phyloP scores from a whole-genome alignment of 2,888 invertebrate species.

The Drosophila kanekoi region DNA sequence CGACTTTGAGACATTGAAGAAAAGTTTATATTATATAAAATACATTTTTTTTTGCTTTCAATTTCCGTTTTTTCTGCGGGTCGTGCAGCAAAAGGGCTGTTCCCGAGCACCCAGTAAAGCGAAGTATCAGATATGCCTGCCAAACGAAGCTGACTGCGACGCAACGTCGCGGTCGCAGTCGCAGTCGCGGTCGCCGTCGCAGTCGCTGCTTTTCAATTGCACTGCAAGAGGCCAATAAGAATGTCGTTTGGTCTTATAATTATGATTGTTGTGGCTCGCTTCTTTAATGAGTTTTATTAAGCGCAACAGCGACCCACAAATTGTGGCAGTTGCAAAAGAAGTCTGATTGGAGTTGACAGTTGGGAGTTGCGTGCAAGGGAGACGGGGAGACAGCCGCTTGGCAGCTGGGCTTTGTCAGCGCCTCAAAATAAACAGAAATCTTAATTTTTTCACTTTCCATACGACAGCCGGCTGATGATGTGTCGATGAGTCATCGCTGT shows the following conservation, averaged over 20 bases:
- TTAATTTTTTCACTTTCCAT: background rate
- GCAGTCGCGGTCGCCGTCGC: slow-evolving; percentile 12
- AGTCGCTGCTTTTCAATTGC: slow-evolving; percentile 10
- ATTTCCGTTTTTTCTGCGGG: slow-evolving; percentile 66
- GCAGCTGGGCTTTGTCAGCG: slow-evolving; percentile 9
- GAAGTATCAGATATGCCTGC: slow-evolving; percentile 33
- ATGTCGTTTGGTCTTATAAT: slow-evolving; percentile 44
- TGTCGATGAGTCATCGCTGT: too few species aligned
- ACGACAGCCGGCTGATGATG: background rate
- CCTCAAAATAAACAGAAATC: slow-evolving; percentile 40
- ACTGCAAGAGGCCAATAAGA: slow-evolving; percentile 47
- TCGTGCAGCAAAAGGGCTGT: slow-evolving; percentile 48
- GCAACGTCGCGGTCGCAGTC: slow-evolving; percentile 17
- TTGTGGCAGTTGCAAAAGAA: slow-evolving; percentile 9
- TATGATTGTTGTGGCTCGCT: slow-evolving; percentile 49
- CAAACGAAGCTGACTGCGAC: slow-evolving; percentile 34
- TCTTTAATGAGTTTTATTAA: slow-evolving; percentile 66
- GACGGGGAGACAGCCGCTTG: background rate
- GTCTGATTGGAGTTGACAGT: background rate
- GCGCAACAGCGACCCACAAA: slow-evolving; percentile 41
- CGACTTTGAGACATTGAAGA: background rate
- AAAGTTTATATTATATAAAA: background rate
- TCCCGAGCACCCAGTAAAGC: slow-evolving; percentile 1
- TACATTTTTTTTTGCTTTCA: slow-evolving; percentile 55
- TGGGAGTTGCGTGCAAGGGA: slow-evolving; percentile 1